Percentiles rank a stretch among this genome's conserved stretches.
Conservation (phyloP, 1,140 invertebrate species). For the Orchestia grillus region DNA sequence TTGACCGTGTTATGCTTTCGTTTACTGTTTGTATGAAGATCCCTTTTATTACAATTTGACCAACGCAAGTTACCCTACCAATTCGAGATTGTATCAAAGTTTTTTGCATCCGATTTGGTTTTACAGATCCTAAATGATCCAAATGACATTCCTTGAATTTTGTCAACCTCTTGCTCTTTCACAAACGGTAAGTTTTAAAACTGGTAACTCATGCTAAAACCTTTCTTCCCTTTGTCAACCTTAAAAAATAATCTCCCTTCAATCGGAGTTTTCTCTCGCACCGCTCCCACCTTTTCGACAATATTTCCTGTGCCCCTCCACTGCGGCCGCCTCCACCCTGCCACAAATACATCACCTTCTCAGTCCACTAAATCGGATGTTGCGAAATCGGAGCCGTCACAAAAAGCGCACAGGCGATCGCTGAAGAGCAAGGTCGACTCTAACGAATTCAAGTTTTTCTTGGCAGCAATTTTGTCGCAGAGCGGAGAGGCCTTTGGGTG, state of each 20-base stretch:
- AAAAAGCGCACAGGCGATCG: conserved; percentile 13
- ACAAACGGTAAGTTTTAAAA: too few relatives aligned
- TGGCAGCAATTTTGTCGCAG: not conserved
- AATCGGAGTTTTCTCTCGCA: not conserved
- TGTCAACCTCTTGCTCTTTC: too few relatives aligned
- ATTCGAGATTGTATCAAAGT: too few relatives aligned
- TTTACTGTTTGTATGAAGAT: too few relatives aligned
- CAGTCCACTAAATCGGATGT: conserved; percentile 13
- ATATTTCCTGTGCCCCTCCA: not conserved
- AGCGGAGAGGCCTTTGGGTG: conserved; percentile 12
- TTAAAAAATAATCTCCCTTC: not conserved
- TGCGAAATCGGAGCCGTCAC: conserved; percentile 35
- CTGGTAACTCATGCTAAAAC: not conserved
- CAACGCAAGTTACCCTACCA: too few relatives aligned
- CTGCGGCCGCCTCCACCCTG: not conserved
- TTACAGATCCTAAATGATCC: too few relatives aligned
- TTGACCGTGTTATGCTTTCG: not conserved
- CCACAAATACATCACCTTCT: not conserved
- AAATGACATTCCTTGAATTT: too few relatives aligned
- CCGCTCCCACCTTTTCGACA: not conserved
- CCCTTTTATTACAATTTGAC: too few relatives aligned
- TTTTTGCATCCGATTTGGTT: too few relatives aligned
- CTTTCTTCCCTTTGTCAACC: not conserved
- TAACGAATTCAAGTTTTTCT: conserved; percentile 42
- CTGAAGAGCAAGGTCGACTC: conserved; percentile 20